phyloP scores from a whole-genome alignment of 2,888 invertebrate genomes.

The Orthonevra nobilis region DNA sequence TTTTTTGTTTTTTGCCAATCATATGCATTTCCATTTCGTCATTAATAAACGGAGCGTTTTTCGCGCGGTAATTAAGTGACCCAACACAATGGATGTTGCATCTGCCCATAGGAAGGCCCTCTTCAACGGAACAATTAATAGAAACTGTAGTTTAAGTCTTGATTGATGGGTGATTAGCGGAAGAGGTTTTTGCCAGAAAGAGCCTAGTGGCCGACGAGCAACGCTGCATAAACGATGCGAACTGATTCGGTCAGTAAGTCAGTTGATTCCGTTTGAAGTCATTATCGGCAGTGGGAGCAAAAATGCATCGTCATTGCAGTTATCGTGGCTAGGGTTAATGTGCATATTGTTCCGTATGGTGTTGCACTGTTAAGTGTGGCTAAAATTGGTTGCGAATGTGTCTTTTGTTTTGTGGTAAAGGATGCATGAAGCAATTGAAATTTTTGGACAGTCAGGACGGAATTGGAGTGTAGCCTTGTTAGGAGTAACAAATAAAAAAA shows the following conservation, averaged over 20 bases:
- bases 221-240: slow-evolving; percentile 43
- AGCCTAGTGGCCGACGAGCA: slow-evolving; percentile 20
- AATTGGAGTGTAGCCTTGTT: slow-evolving; percentile 32
- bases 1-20: slow-evolving; percentile 10
- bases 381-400: slow-evolving; percentile 44
- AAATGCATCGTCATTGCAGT: slow-evolving; percentile 41
- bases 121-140: slow-evolving; percentile 57
- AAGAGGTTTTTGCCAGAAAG: slow-evolving; percentile 18
- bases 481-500: slow-evolving; percentile 15
- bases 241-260: slow-evolving; percentile 70
- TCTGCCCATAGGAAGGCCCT: slow-evolving; percentile 57
- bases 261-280: slow-evolving; percentile 60
- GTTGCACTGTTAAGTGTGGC: slow-evolving; percentile 14
- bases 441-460: slow-evolving; percentile 13
- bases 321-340: slow-evolving; percentile 21
- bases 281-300: slow-evolving; percentile 47
- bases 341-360: slow-evolving; percentile 13
- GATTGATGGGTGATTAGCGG: slow-evolving; percentile 54
- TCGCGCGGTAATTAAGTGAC: slow-evolving; percentile 44
- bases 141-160: slow-evolving; percentile 53
- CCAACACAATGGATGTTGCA: slow-evolving; percentile 3
- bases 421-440: slow-evolving; percentile 49
- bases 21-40: slow-evolving; percentile 2
- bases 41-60: slow-evolving; percentile 29
- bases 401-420: slow-evolving; percentile 55